Evolutionary conservation across 2,888 invertebrate genomes (phyloP), one percentile per base, ranked within the genome.

Genomic region (Microplitis deprimator): DNA sequence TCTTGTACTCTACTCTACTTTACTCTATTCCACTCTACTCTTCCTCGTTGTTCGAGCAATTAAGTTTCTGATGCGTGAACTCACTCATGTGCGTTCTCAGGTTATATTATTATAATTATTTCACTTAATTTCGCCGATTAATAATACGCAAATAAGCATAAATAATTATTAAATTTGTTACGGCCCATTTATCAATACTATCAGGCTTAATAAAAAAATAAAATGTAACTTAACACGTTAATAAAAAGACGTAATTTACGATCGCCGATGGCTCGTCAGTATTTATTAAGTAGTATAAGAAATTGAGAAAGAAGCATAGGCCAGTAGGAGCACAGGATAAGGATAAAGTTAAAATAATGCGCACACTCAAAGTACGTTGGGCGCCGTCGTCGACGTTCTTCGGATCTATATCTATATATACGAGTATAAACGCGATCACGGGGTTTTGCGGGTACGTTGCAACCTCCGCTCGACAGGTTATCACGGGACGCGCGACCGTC

Each of bases 401-500:
- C 75, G 77, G 69, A 59, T 79, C 76, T 71, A 60, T 62, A 71
- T 61, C 73, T 41, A 29, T 73, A 7, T 41, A 41, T 41, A 41
- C 41, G 10, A 13, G 13, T 50, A 50, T 50, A 68, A 69, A 80
- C 79, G 81, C 80, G 80, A 76, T 79, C 78, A 79, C 77, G 79
- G 78, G 83, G 82, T 81, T 79, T 80, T 81, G 81, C 83, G 81
- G 82, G 80, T 78, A 82, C 82, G 82, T 81, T 77, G 82, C 83
- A 80, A 83, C 82, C 79, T 82, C 69, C 81, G 80, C 77, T 83
- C 82, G 83, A 81, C 83, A 86, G 85, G 84, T 85, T 85, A 82
- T 80, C 83, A 81, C 84, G 83, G 84, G 81, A 82, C 82, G 85
- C 82, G 83, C 80, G n/a, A 82, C 83, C 75, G 82, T 79, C 80